Percentiles rank a stretch among this genome's conserved stretches.
phyloP scores from a whole-genome alignment of 2,797 vertebrate genomes.

The Cossypha niveicapilla region DNA sequence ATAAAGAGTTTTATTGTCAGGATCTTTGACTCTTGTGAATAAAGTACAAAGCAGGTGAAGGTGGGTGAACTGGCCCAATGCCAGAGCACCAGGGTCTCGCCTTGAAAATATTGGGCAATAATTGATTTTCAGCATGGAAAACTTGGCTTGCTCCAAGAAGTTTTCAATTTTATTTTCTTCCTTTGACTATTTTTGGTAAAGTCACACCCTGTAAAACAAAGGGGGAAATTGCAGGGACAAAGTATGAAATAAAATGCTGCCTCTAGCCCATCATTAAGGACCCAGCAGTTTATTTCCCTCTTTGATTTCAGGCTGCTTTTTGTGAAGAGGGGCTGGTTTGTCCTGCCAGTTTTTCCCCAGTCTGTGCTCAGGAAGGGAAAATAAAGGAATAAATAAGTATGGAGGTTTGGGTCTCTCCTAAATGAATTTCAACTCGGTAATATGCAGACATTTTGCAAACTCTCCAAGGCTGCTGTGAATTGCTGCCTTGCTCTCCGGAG shows the following conservation, averaged over 20 bases:
- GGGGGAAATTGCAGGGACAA: slow-evolving; percentile 45
- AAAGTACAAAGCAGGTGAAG: slow-evolving; percentile 14
- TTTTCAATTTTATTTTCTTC: slow-evolving; percentile 53
- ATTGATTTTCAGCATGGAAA: slow-evolving; percentile 44
- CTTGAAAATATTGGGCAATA: slow-evolving; percentile 1
- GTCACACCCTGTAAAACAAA: slow-evolving; percentile 52
- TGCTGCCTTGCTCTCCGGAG: neutral
- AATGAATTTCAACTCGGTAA: neutral
- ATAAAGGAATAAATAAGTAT: neutral
- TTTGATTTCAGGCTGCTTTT: slow-evolving; percentile 4
- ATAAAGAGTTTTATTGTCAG: neutral
- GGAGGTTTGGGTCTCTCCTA: neutral
- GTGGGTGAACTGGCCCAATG: neutral
- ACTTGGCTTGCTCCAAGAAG: neutral
- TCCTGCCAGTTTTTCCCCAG: neutral
- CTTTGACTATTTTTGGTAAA: slow-evolving; percentile 55
- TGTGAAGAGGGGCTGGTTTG: neutral
- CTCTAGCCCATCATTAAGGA: slow-evolving; percentile 22
- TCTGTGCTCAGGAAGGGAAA: neutral
- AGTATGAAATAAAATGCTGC: slow-evolving; percentile 32
- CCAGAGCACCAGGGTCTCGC: neutral
- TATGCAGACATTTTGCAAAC: neutral
- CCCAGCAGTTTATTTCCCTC: neutral
- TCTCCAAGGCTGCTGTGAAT: neutral
- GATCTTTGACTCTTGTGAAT: neutral